Percentiles rank a stretch among this genome's conserved stretches.
Conservation (phyloP, 2,797 vertebrate species). For the Hypotaenidia philippensis region DNA sequence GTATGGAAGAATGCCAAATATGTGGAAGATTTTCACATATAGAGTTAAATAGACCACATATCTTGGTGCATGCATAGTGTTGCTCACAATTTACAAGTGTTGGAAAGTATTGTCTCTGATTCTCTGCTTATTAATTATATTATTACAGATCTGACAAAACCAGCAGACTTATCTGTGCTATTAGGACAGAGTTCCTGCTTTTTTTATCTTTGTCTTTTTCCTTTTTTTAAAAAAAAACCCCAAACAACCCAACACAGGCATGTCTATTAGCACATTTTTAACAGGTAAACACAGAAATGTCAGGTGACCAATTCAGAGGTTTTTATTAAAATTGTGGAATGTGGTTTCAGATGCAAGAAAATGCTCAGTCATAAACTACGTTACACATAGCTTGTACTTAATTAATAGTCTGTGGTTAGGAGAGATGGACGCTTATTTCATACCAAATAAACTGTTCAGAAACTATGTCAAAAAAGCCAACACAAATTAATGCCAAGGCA, state of each 20-base stretch:
- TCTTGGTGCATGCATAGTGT: accelerated
- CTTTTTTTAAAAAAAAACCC: no score
- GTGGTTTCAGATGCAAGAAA: background rate
- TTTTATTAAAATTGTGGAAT: background rate
- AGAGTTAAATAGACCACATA: background rate
- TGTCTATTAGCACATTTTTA: accelerated
- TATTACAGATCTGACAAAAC: background rate
- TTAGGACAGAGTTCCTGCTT: accelerated
- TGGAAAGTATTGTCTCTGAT: background rate
- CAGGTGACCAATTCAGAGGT: background rate
- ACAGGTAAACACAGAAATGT: background rate
- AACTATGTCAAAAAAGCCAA: background rate
- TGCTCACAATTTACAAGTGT: background rate
- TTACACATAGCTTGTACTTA: background rate
- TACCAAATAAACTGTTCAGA: background rate
- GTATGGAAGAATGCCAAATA: accelerated
- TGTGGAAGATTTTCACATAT: background rate
- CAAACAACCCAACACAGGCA: background rate
- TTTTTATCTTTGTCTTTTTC: background rate
- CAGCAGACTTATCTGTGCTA: background rate
- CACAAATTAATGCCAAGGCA: background rate
- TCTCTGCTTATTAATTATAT: background rate
- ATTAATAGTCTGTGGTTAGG: background rate
- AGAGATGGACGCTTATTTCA: background rate
- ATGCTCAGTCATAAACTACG: background rate